Percentiles rank a stretch among this genome's conserved stretches.
These are phyloP conservation scores for Cephus pulcher DNA, from an alignment of 2,888 invertebrate species.

Conservation along the genomic window DNA sequence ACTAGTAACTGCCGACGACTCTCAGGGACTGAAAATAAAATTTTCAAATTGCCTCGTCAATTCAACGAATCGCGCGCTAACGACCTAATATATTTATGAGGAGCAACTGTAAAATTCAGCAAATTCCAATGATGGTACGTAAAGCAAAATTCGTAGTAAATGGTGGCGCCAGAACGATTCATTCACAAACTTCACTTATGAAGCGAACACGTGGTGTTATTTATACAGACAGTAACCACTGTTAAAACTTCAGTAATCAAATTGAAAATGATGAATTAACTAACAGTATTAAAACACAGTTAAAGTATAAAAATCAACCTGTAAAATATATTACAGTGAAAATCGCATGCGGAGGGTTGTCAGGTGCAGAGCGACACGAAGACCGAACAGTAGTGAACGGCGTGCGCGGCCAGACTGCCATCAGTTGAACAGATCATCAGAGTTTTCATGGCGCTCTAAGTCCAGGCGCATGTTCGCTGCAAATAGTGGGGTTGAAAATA, in stretches of 20 bases:
- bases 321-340: background rate
- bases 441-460: background rate
- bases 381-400: slow-evolving; percentile 50
- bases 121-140: background rate
- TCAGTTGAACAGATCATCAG: slow-evolving; percentile 27
- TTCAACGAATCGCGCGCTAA: background rate
- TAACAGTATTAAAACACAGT: background rate
- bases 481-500: background rate
- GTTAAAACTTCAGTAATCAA: slow-evolving; percentile 3
- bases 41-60: background rate
- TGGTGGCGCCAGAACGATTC: background rate
- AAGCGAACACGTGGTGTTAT: background rate
- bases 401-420: slow-evolving; percentile 57
- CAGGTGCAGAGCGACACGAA: slow-evolving; percentile 8
- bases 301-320: background rate
- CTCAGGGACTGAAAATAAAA: background rate
- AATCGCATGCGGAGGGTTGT: slow-evolving; percentile 12
- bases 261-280: background rate
- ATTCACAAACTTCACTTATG: background rate
- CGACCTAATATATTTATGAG: background rate
- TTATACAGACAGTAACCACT: background rate
- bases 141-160: background rate
- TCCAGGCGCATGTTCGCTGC: background rate
- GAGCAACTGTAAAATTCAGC: background rate
- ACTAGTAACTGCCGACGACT: background rate